Base-by-base conservation (phyloP, 2,888 invertebrate genomes). In the Mystacides longicornis region DNA sequence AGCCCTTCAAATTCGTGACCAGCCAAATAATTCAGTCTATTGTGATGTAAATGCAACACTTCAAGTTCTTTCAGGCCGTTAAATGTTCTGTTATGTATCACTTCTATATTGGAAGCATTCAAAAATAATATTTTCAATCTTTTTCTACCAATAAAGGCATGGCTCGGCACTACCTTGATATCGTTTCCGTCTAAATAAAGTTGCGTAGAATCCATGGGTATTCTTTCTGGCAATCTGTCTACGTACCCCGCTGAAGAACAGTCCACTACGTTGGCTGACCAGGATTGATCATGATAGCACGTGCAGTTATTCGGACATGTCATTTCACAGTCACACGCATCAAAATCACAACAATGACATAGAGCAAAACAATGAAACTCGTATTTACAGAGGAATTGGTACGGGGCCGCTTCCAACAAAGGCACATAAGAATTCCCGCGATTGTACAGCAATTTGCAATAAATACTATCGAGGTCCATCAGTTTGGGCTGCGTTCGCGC, bases 321-420 rank as follows among this genome's bases (percentile, higher is more conserved):
- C 87, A 91, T 91, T 78, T 93, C 89, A 74, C 93, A 93, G 72
- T 93, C 93, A 69, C 93, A 93, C 31, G 89, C 89, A 66, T 91
- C 91, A 68, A 89, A 93, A 69, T 92, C 91, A 71, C 93, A 93
- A 67, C 93, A 93, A 67, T 90, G 88, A 68, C 93, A 93, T 60
- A 89, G 72, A 3, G 90, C 87, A 69, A 90, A 90, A 71, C 93
- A 93, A 67, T 91, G 89, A 60, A 85, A 82, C 60, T 87, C 85
- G 69, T 92, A 92, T 68, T 86, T 85, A 72, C 91, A 92, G 63
- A 92, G 76, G 72, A 91, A 91, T 71, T 90, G 89, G 66, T 87
- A 86, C 42, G 89, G 83, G 11, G 86, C 84, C 16, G 87, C 88
- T 71, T 88, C 87, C 56, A 89, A 83, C 60, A 90, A 72, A 37